Conservation (phyloP, 2,888 invertebrate genomes). For the Muschampia plurimacula region DNA sequence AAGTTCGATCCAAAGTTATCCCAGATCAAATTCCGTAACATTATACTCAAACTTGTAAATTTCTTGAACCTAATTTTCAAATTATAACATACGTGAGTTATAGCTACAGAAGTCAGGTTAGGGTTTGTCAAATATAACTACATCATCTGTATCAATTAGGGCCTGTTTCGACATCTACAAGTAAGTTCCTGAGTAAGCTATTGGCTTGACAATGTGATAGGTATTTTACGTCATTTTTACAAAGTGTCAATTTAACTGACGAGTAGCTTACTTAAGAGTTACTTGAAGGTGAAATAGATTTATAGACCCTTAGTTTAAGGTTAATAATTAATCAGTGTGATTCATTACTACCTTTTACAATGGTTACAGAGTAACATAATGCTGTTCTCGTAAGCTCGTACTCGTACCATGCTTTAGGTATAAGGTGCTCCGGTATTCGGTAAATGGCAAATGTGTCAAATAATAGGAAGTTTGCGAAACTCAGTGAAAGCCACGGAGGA, state of each 20-base stretch:
- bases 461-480: slow-evolving; percentile 74
- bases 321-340: no score
- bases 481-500: slow-evolving; percentile 72
- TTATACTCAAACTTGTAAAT: slow-evolving; percentile 26
- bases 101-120: slow-evolving; percentile 17
- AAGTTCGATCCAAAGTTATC: slow-evolving; percentile 26
- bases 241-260: no score
- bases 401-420: slow-evolving; percentile 67
- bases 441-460: slow-evolving; percentile 72
- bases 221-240: no score
- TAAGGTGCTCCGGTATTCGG: slow-evolving; percentile 63
- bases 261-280: no score
- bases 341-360: slow-evolving; percentile 20
- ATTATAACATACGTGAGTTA: slow-evolving; percentile 33
- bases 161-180: no score
- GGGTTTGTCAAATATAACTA: slow-evolving; percentile 8
- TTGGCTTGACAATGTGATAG: no score
- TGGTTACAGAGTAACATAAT: slow-evolving; percentile 62
- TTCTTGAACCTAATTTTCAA: slow-evolving; percentile 40
- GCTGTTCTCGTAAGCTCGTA: slow-evolving; percentile 64
- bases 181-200: no score
- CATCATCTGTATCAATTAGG: slow-evolving; percentile 22
- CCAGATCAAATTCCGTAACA: slow-evolving; percentile 35
- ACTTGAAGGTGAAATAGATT: no score
- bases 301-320: no score